These are phyloP conservation scores for Hanleya hanleyi DNA, from an alignment of 2,888 invertebrate genomes.

Conservation along the genomic window DNA sequence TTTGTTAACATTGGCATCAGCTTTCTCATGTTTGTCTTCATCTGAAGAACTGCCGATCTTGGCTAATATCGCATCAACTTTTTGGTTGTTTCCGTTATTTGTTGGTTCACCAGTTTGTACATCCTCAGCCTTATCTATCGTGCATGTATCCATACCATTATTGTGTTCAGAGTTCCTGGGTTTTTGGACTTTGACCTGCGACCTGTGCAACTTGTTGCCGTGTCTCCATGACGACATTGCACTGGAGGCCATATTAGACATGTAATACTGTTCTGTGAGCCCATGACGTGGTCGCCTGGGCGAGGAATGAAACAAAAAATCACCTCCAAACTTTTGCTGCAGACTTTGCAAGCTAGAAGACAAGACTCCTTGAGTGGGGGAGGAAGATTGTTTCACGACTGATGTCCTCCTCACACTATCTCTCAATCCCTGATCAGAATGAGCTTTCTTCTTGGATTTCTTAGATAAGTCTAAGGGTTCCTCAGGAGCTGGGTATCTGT, in stretches of 20 bases:
- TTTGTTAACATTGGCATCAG: constrained; percentile 32
- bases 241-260: not conserved
- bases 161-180: not conserved
- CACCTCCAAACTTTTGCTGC: constrained; percentile 63
- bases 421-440: no score
- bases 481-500: no score
- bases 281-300: not conserved
- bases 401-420: no score
- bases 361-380: constrained; percentile 1
- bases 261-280: constrained; percentile 6
- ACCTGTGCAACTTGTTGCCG: no score
- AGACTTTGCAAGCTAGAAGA: constrained; percentile 64
- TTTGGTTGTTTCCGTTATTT: not conserved
- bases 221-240: not conserved
- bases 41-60: not conserved
- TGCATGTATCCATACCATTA: not conserved
- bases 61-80: not conserved
- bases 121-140: not conserved
- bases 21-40: not conserved
- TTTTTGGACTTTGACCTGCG: not conserved
- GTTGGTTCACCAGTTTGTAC: not conserved
- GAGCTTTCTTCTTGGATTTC: no score
- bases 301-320: not conserved
- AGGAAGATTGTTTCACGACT: no score
- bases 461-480: no score